Base-by-base conservation (phyloP, 2,888 invertebrate genomes). In the Drosophila merina region DNA sequence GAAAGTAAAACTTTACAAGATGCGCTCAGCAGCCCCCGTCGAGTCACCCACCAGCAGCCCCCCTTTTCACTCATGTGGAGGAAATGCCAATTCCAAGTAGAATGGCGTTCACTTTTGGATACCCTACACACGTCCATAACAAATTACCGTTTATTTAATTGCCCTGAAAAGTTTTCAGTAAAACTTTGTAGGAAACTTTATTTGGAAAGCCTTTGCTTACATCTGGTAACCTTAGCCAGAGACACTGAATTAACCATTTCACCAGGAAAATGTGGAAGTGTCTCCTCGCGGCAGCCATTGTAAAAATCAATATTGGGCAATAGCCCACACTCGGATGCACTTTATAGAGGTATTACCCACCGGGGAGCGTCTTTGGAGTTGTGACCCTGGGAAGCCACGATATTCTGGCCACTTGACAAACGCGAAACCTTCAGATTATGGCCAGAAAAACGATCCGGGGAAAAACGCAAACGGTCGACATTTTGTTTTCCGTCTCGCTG, bases 401-500 rank as follows among this genome's bases (percentile, higher is more conserved):
- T 51, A 45, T 60, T 51, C 7, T 12, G 12, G 31, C 54, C 44
- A 56, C 54, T 68, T 45, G 55, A 52, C 38, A n/a, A 20, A 30
- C 50, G 68, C 47, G 31, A 54, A 52, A 36, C 45, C 51, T 48
- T 64, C 28, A 51, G 45, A 77, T 45, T 48, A 55, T 49, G 28
- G 31, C 48, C 50, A 57, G 14, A 77, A 74, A 81, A 68, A 49
- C 66, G 69, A 70, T 70, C 57, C 44, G 55, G 55, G 57, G 52
- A 75, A 72, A 76, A 79, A 76, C 72, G 73, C 72, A 76, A 88
- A 80, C 72, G 87, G 86, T 87, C 87, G 86, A 87, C 87, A 87
- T 87, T 87, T 87, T 87, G 87, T 87, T 87, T 88, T 85, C 82
- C 75, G 76, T 79, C 79, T 84, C 77, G 77, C 78, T 80, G 77